These are phyloP conservation scores for Omphaloscelis lunosa DNA, from an alignment of 2,888 invertebrate genomes.

Conservation along the genomic window DNA sequence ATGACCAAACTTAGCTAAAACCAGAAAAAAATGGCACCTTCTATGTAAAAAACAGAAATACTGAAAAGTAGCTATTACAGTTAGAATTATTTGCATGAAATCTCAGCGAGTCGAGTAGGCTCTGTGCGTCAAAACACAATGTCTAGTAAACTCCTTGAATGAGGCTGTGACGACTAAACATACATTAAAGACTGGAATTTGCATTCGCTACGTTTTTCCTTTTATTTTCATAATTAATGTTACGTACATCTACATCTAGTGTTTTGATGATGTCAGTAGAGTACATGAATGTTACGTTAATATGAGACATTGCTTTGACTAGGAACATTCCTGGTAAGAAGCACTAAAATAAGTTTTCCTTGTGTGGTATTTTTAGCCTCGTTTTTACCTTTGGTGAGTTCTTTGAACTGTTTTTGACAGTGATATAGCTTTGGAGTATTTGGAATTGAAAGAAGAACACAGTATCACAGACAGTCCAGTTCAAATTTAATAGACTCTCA, in stretches of 20 bases:
- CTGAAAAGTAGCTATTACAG: background rate
- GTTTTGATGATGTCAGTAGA: constrained; percentile 43
- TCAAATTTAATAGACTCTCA: background rate
- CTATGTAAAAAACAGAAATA: background rate
- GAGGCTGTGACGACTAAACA: constrained; percentile 38
- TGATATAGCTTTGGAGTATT: background rate
- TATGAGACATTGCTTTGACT: constrained; percentile 56
- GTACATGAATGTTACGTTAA: constrained; percentile 24
- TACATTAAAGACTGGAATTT: constrained; percentile 45
- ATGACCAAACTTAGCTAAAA: background rate
- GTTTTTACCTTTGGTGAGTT: constrained; percentile 11
- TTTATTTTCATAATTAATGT: constrained; percentile 54
- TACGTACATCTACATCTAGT: constrained; percentile 27
- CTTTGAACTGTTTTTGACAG: constrained; percentile 28
- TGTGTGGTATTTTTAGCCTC: constrained; percentile 30
- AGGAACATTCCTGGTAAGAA: constrained; percentile 37
- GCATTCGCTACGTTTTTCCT: constrained; percentile 33
- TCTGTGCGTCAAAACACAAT: constrained; percentile 41
- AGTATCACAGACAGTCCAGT: background rate
- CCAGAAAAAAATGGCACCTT: background rate
- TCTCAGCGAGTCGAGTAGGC: constrained; percentile 32
- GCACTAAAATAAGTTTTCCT: constrained; percentile 37
- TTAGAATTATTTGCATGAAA: constrained; percentile 36
- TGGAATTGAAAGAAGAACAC: background rate
- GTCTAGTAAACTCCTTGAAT: constrained; percentile 44